These are phyloP conservation scores for Charaxes varanes DNA, from an alignment of 1,140 invertebrate genomes.

Conservation along the genomic window DNA sequence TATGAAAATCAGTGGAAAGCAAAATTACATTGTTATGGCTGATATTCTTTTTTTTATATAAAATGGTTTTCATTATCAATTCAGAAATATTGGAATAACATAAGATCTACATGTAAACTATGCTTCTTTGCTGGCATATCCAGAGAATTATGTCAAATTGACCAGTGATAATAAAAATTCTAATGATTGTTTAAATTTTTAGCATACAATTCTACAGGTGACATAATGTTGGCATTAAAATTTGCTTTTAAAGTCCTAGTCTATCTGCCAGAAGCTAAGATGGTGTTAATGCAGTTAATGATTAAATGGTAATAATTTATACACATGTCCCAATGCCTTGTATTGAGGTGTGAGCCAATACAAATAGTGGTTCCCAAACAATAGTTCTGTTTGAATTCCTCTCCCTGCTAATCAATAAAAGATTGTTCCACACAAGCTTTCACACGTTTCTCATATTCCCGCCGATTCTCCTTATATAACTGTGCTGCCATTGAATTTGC, in stretches of 20 bases:
- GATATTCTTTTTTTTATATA: too few relatives aligned
- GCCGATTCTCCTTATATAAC: slow-evolving; percentile 95
- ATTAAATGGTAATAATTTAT: slow-evolving; percentile 43
- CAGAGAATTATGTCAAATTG: too few relatives aligned
- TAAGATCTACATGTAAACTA: too few relatives aligned
- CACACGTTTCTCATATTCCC: slow-evolving; percentile 97
- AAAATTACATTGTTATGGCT: too few relatives aligned
- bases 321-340: slow-evolving; percentile 56
- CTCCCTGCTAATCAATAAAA: slow-evolving; percentile 89
- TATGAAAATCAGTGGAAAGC: too few relatives aligned
- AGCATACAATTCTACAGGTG: slow-evolving; percentile 1
- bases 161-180: background rate
- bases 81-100: too few relatives aligned
- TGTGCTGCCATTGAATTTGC: slow-evolving; percentile 97
- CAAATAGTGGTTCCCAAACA: slow-evolving; percentile 35
- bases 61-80: too few relatives aligned
- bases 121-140: too few relatives aligned
- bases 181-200: background rate
- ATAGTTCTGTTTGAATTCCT: slow-evolving; percentile 32
- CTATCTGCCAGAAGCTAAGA: slow-evolving; percentile 21
- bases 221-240: slow-evolving; percentile 2
- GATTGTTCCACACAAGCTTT: slow-evolving; percentile 97
- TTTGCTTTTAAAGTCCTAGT: slow-evolving; percentile 1
- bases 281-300: slow-evolving; percentile 29
- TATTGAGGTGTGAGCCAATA: slow-evolving; percentile 42